Conservation (phyloP, 2,797 vertebrate genomes). For the Lepilemur septentrionalis region DNA sequence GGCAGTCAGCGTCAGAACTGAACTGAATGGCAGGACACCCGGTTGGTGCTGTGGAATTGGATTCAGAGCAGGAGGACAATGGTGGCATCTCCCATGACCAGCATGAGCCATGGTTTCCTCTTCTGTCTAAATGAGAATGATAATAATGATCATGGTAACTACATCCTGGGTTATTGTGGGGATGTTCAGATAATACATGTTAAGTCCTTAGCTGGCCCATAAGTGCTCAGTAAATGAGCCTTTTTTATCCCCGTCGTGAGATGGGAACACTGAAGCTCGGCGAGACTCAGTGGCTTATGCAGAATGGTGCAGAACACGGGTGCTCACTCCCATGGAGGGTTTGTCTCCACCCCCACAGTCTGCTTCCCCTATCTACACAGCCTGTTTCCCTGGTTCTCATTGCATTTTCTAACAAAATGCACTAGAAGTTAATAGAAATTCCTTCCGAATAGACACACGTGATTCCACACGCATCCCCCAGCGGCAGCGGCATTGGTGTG, state of each 20-base stretch:
- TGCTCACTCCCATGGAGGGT: rapidly evolving
- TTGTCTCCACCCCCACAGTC: neutral
- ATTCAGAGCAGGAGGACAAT: neutral
- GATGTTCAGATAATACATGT: neutral
- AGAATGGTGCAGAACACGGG: rapidly evolving
- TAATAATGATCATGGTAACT: neutral
- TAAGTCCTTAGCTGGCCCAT: neutral
- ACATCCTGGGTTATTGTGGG: neutral
- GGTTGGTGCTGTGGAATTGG: too few relatives aligned
- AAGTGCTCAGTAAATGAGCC: neutral
- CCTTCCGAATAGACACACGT: neutral
- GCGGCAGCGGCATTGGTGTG: neutral
- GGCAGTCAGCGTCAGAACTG: neutral
- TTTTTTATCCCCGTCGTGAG: neutral
- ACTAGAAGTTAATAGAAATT: neutral
- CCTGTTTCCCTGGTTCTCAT: rapidly evolving
- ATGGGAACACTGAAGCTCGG: neutral
- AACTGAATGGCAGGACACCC: neutral
- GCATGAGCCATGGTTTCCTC: neutral
- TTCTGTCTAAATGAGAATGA: neutral
- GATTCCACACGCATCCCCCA: neutral
- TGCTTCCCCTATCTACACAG: neutral
- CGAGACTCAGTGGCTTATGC: neutral
- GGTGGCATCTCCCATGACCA: too few relatives aligned
- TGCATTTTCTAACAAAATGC: neutral